Base-by-base conservation (phyloP, 2,888 invertebrate species). In the Erebia aethiops region DNA sequence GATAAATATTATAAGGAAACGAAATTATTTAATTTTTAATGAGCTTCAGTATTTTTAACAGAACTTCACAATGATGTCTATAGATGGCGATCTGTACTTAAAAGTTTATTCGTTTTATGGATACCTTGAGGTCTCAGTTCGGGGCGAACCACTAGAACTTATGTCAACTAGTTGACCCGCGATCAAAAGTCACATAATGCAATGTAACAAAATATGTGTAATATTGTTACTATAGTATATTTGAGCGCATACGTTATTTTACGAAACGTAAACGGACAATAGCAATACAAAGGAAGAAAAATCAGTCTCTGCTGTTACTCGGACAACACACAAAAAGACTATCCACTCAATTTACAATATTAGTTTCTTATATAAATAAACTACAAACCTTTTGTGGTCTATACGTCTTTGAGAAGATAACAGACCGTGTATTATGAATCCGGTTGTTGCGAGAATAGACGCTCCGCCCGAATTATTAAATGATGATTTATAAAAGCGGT, bases 291-390 rank as follows among this genome's bases (percentile, higher is more conserved):
- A 62, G 35, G 10, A 35, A 52, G 52, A 35, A 64, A 64, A 26
- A 52, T 35, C 62, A 49, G 62, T 46, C 21, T 46, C n/a, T n/a
- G 14, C 43, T 62, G 18, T 62, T 62, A 18, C 64, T 41, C 35
- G 64, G 64, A 52, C n/a, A 49, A 9, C 64, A 26, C 64, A 46
- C 62, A 67, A 62, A 69, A 62, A 67, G 35, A 67, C 56, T 16
- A 61, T 69, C 69, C 71, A 62, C 65, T 69, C 69, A 69, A 66
- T 72, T 72, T 61, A 35, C 69, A 67, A 67, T 63, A 72, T 69
- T 69, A 72, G 43, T 43, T 62, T 70, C 66, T 62, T 56, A 67
- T 18, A 41, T 56, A 61, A 35, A 61, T 54, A 60, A 62, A 62
- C 35, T 18, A 14, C 26, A 61, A 62, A 14, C 54, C 52, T 67